Evolutionary conservation across 2,797 vertebrate genomes (phyloP), one percentile per base, ranked within the genome.

Genomic region (Cuculus canorus): DNA sequence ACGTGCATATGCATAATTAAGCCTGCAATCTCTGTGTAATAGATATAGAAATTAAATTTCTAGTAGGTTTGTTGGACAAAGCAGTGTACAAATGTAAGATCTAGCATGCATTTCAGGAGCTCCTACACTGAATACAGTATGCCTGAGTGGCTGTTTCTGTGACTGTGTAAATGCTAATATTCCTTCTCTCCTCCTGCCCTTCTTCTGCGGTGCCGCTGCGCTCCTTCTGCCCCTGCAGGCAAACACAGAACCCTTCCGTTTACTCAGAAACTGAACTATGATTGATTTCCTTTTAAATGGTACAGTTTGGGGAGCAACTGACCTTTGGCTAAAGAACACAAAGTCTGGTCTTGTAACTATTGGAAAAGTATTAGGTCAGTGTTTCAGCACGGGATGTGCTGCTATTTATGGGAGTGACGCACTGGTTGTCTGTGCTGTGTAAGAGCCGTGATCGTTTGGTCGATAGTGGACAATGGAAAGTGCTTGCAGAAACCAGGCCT

Each of bases 251-350:
- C 27, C 27, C 47, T 76, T 82, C 75, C 32, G 18, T 80, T 92
- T 82, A 50, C 59, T 90, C 57, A n/a, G 57, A 90, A 90, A 64
- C 72, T 57, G 50, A 32, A 86, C 54, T 13, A 22, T 14, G 14
- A 53, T 83, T 77, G 47, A 77, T 88, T 91, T 87, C 43, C 50
- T 47, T 80, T 82, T 64, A 53, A 92, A 63, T 82, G 72, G 66
- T 35, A 48, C 53, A 54, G 77, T 64, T 88, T 6, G 30, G 71
- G 60, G 63, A 86, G 35, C 73, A 88, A 50, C 85, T 95, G 73
- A 82, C 94, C 78, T 97, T 91, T 87, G 86, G 22, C 56, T 92
- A 33, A 93, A 70, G 84, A 81, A 4, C 45, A 52, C 45, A 17
- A 56, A 68, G 22, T n/a, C 69, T 82, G 52, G 17, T 86, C 43